Evolutionary conservation across 35 echinoderm and acorn worm genomes (phyloP).

Genomic region (Ophioderma brevispina): DNA sequence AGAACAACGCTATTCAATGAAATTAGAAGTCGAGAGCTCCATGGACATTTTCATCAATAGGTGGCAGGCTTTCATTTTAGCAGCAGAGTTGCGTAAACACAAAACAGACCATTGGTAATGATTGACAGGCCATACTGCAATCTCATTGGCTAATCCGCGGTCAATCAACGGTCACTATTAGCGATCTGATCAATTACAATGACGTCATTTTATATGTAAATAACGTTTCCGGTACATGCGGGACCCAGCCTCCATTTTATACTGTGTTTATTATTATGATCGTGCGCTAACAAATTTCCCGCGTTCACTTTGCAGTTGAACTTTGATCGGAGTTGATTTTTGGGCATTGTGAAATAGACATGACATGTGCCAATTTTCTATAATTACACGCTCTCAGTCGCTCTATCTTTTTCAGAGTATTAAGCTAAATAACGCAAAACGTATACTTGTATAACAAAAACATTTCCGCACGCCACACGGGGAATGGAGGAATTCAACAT

Average conservation of each 20-base stretch:
- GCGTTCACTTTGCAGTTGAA: not conserved
- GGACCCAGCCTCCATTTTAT: not conserved
- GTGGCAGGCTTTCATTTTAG: not conserved
- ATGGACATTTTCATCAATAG: not conserved
- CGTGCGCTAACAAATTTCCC: constrained; percentile 1
- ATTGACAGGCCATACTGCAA: constrained; percentile 15
- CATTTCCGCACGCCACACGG: too few species aligned
- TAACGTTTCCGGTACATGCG: not conserved
- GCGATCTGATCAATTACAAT: not conserved
- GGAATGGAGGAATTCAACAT: too few species aligned
- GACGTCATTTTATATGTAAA: constrained; percentile 10
- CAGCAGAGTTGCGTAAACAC: constrained; percentile 15
- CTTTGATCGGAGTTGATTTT: not conserved
- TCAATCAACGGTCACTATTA: constrained; percentile 12
- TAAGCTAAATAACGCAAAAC: too few species aligned
- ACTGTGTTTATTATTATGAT: not conserved
- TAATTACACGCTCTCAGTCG: too few species aligned
- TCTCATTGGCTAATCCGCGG: constrained; percentile 15
- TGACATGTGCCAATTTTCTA: too few species aligned
- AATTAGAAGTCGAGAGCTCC: too few species aligned
- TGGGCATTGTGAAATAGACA: not conserved
- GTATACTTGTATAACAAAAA: too few species aligned
- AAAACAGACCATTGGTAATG: not conserved
- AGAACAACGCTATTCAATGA: not conserved
- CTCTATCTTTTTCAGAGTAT: too few species aligned